Conservation (phyloP, 2,888 invertebrate species). For the Rhamnusium bicolor region DNA sequence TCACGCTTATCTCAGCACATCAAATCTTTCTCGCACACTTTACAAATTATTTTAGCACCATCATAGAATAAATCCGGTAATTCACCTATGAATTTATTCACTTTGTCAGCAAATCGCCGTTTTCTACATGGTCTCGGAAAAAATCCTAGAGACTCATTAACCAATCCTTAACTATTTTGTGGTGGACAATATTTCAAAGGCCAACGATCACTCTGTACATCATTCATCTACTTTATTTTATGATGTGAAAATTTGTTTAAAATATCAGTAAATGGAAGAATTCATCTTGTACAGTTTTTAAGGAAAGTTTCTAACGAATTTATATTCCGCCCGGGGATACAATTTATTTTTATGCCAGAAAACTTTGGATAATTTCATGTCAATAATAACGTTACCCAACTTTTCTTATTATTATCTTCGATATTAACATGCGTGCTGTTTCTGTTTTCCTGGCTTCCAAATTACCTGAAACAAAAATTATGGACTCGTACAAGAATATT, state of each 20-base stretch:
- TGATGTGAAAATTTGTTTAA: constrained; percentile 38
- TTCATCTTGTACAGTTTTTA: constrained; percentile 41
- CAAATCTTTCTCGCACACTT: too few species aligned
- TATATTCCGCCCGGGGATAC: constrained; percentile 55
- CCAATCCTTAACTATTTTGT: too few species aligned
- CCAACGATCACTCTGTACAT: constrained; percentile 10
- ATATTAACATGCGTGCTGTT: constrained; percentile 50
- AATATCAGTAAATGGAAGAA: constrained; percentile 36
- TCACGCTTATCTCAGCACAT: too few species aligned
- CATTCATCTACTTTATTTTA: constrained; percentile 28
- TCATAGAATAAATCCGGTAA: too few species aligned
- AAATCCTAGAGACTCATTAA: too few species aligned
- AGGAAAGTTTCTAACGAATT: constrained; percentile 52
- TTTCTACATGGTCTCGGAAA: too few species aligned
- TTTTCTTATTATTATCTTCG: constrained; percentile 64
- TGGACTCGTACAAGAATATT: neutral
- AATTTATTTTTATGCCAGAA: constrained; percentile 58
- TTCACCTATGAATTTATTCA: too few species aligned
- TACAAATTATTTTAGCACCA: too few species aligned
- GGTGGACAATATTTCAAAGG: too few species aligned
- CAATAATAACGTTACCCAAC: constrained; percentile 63
- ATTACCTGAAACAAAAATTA: constrained; percentile 28
- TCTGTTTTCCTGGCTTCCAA: constrained; percentile 29
- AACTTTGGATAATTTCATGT: constrained; percentile 60
- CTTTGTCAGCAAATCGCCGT: too few species aligned